phyloP scores from a whole-genome alignment of 2,113 vertebrate species.

The Urocolius indicus region DNA sequence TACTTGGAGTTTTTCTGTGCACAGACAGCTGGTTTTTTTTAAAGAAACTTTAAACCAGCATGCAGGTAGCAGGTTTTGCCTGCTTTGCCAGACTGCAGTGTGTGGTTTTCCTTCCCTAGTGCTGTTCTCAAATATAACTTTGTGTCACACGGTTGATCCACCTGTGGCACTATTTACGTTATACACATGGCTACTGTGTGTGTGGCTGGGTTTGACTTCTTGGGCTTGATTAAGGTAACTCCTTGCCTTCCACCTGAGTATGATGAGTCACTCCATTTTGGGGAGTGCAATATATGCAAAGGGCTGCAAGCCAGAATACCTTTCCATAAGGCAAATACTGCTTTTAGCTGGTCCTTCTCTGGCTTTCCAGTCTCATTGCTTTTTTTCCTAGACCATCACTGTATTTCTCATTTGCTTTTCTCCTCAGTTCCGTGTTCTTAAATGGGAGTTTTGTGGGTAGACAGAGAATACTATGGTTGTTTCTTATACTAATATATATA shows the following conservation, averaged over 20 bases:
- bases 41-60: background rate
- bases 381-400: background rate
- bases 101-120: background rate
- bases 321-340: background rate
- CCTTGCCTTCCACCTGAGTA: background rate
- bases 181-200: background rate
- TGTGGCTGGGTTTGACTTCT: background rate
- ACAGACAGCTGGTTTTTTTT: background rate
- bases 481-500: background rate
- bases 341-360: background rate
- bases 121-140: background rate
- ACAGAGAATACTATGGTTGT: background rate
- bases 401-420: background rate
- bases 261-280: background rate
- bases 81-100: background rate
- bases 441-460: background rate
- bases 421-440: background rate
- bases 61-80: background rate
- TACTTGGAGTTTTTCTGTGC: background rate
- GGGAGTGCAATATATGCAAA: background rate
- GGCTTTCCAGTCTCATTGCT: background rate
- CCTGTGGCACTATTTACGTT: background rate
- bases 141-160: background rate
- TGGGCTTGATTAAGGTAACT: background rate
- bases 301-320: background rate